Evolutionary conservation across 2,113 vertebrate species (phyloP), one percentile per base, ranked within the genome.

Genomic region (Castor canadensis): DNA sequence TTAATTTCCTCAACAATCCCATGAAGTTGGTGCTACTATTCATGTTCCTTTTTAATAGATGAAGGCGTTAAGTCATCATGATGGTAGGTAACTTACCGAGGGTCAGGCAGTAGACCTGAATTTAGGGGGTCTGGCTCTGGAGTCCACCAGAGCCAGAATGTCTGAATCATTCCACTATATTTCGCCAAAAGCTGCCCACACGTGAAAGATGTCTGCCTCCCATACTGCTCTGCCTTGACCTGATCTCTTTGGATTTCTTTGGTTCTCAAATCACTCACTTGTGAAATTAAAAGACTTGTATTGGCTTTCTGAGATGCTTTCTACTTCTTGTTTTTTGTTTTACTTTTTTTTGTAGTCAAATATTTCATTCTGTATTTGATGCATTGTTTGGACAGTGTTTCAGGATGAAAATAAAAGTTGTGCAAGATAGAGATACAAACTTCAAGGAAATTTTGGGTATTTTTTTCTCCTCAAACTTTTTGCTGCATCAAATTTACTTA

Each of bases 121-220:
- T 58, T 35, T 13, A 35, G 20, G 54, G 3, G 6, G 8, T n/a
- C 64, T 73, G 38, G 1, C 19, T 64, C 67, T 60, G 15, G 38
- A 77, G 24, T 67, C 2, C 1, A 3, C 13, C n/a, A n/a, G n/a
- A n/a, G n/a, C n/a, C n/a, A n/a, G n/a, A n/a, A 7, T 12, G n/a
- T 47, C 52, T 32, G 19, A 71, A 32, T 19, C 30, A 26, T 6
- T 35, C 17, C 0, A 52, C 52, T 24, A 1, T 3, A 3, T 30
- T 49, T 38, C 24, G 47, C 52, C 7, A 2, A 71, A 80, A 76
- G 7, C n/a, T 35, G 58, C 2, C 28, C 3, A 5, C 32, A 1
- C 1, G 9, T 3, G 6, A 24, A 38, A 35, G n/a, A 22, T 32
- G 9, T 13, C 9, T 56, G 43, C 2, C 0, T n/a, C 16, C 28